Evolutionary conservation across 1,140 invertebrate genomes (phyloP).

Genomic region (Nomia melanderi): DNA sequence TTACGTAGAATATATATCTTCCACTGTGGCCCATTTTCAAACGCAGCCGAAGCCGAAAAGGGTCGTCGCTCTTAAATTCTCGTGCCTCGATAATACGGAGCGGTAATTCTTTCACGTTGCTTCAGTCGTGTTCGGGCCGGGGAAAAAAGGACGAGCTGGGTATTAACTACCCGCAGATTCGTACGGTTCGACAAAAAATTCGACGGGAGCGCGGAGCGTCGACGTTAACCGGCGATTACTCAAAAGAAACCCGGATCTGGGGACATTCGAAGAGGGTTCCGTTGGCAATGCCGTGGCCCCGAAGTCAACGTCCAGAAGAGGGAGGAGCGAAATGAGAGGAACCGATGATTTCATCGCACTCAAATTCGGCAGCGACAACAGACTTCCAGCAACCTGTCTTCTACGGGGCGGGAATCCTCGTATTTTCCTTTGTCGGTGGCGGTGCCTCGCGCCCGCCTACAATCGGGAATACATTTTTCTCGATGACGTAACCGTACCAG

Average conservation of each 20-base stretch:
- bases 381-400: not conserved
- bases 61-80: not conserved
- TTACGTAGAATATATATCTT: no score
- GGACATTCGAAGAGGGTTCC: slow-evolving; percentile 50
- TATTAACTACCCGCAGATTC: slow-evolving; percentile 4
- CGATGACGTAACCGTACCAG: slow-evolving; percentile 48
- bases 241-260: slow-evolving; percentile 48
- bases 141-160: slow-evolving; percentile 1
- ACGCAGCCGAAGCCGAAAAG: not conserved
- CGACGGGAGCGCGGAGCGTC: not conserved
- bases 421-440: slow-evolving; percentile 57
- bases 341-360: slow-evolving; percentile 61
- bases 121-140: not conserved
- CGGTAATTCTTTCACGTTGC: not conserved
- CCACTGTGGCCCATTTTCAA: not conserved
- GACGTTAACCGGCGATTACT: slow-evolving; percentile 36
- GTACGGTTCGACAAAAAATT: not conserved
- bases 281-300: slow-evolving; percentile 44
- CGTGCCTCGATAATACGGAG: not conserved
- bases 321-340: slow-evolving; percentile 18
- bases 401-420: slow-evolving; percentile 50
- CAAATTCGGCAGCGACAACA: slow-evolving; percentile 41
- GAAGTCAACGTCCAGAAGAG: slow-evolving; percentile 49
- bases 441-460: slow-evolving; percentile 44
- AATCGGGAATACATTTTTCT: slow-evolving; percentile 55